Evolutionary conservation across 2,888 invertebrate species (phyloP).

Genomic region (Adineta ricciae): DNA sequence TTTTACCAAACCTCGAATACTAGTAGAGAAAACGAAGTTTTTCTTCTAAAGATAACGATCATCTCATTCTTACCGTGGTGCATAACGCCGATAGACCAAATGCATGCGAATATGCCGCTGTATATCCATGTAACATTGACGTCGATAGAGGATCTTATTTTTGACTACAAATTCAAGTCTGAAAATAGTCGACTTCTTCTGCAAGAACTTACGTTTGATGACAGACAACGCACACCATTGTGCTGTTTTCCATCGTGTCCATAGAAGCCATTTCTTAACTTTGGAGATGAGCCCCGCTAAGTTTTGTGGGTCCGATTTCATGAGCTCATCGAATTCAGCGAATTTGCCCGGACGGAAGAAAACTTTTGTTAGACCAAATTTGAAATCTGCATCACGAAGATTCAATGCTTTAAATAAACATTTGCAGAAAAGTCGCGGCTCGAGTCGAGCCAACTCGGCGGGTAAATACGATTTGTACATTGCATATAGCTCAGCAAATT

Average conservation of each 20-base stretch:
- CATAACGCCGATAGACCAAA: slow-evolving; percentile 46
- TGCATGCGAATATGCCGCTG: slow-evolving; percentile 59
- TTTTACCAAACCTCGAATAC: slow-evolving; percentile 59
- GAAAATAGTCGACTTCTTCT: neutral
- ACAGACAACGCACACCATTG: slow-evolving; percentile 82
- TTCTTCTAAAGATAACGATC: neutral
- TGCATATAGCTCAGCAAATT: slow-evolving; percentile 73
- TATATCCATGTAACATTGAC: slow-evolving; percentile 65
- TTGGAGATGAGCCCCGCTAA: slow-evolving; percentile 70
- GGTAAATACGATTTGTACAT: slow-evolving; percentile 81
- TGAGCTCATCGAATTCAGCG: slow-evolving; percentile 85
- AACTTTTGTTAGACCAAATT: slow-evolving; percentile 88
- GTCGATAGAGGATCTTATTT: slow-evolving; percentile 79
- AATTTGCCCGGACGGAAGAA: slow-evolving; percentile 98
- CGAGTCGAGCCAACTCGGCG: slow-evolving; percentile 66
- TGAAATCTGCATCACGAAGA: slow-evolving; percentile 82
- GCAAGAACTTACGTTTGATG: slow-evolving; percentile 64
- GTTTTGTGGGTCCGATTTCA: slow-evolving; percentile 89
- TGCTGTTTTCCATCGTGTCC: slow-evolving; percentile 81
- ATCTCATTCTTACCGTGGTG: neutral
- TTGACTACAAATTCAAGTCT: slow-evolving; percentile 63
- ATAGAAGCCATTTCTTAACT: slow-evolving; percentile 81
- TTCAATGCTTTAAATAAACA: slow-evolving; percentile 86
- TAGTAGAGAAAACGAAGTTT: neutral
- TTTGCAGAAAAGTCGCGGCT: slow-evolving; percentile 84